Evolutionary conservation across 2,797 vertebrate genomes (phyloP).

Genomic region (Ctenosaura bakeri): DNA sequence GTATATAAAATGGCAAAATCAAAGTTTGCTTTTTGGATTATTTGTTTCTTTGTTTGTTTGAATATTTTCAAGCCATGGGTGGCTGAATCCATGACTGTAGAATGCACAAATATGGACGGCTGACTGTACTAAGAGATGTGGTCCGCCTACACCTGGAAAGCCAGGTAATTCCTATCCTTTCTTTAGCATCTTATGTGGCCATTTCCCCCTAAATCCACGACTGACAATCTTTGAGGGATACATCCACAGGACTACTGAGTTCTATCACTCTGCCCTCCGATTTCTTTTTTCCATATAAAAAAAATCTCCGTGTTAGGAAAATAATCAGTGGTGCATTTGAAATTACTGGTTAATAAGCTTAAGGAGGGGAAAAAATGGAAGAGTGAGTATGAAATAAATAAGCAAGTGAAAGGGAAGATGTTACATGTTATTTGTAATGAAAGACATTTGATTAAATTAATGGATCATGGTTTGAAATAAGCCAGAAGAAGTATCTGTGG

Average conservation of each 20-base stretch:
- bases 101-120: too few species aligned
- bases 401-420: conserved; percentile 6
- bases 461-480: conserved; percentile 12
- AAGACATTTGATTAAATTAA: conserved; percentile 4
- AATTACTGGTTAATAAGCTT: conserved; percentile 4
- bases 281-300: neutral
- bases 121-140: too few species aligned
- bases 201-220: neutral
- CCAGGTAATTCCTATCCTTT: neutral
- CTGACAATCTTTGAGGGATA: neutral
- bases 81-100: too few species aligned
- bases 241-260: neutral
- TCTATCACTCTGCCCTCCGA: neutral
- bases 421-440: conserved; percentile 7
- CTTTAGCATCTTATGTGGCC: neutral
- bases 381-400: conserved; percentile 12
- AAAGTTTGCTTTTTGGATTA: too few species aligned
- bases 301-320: neutral
- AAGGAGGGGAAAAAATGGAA: neutral
- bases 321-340: neutral
- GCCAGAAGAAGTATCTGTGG: neutral
- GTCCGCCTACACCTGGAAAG: too few species aligned
- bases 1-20: too few species aligned
- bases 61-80: too few species aligned
- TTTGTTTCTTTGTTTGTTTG: too few species aligned